A percentile compares a stretch with the other conserved stretches of the same genome.
phyloP scores from a whole-genome alignment of 2,888 invertebrate species.

The Noctua comes region DNA sequence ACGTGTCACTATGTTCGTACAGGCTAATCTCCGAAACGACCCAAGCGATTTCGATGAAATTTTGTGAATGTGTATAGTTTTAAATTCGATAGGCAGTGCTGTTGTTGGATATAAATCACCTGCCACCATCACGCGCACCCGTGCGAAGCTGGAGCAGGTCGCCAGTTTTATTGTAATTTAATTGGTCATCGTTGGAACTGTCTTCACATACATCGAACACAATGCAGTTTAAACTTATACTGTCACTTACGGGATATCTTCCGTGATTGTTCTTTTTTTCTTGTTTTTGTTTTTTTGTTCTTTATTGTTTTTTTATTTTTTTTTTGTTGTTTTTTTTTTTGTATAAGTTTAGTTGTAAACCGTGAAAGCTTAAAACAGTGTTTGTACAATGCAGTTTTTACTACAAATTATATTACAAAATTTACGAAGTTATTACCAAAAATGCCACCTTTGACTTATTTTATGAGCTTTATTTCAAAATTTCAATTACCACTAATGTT shows the following conservation, averaged over 20 bases:
- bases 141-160: background rate
- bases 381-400: no score
- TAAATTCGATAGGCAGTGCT: background rate
- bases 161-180: background rate
- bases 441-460: background rate
- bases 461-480: background rate
- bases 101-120: background rate
- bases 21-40: background rate
- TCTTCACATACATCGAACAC: background rate
- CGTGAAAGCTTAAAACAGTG: no score
- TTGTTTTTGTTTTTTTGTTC: no score
- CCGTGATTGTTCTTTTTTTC: no score
- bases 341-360: no score
- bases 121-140: background rate
- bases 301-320: no score
- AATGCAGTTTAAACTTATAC: background rate
- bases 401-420: no score
- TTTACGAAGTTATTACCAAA: background rate
- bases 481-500: slow-evolving; percentile 1
- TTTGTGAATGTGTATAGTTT: background rate
- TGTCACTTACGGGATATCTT: no score
- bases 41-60: background rate
- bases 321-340: no score
- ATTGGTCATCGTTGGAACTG: background rate
- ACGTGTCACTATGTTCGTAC: background rate